Conservation (phyloP, 1,140 invertebrate species). For the Stegodyphus mimosarum region DNA sequence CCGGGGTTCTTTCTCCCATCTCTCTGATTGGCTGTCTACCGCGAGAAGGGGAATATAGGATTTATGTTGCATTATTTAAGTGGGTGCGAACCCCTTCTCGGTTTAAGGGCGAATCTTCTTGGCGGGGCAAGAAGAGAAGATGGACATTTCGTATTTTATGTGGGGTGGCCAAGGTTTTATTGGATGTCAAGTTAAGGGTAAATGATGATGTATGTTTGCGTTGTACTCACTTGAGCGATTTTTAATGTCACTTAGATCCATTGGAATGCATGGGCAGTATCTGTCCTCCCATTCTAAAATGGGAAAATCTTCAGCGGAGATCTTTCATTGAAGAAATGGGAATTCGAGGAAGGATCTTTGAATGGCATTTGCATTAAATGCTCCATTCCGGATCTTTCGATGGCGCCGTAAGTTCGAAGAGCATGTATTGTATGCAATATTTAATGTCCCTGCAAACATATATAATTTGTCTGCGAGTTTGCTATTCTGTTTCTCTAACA, state of each 20-base stretch:
- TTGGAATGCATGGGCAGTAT: no score
- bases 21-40: neutral
- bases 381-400: no score
- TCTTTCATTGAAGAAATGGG: no score
- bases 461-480: no score
- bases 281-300: no score
- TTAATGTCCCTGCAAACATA: no score
- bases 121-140: slow-evolving; percentile 8
- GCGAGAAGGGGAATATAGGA: neutral
- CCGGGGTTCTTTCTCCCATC: neutral
- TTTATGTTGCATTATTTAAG: slow-evolving; percentile 51
- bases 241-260: slow-evolving; percentile 22
- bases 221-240: slow-evolving; percentile 20
- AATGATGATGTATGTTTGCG: slow-evolving; percentile 50
- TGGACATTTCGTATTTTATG: slow-evolving; percentile 39
- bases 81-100: slow-evolving; percentile 6
- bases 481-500: no score
- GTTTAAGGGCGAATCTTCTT: neutral
- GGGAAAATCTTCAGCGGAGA: no score
- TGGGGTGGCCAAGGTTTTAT: slow-evolving; percentile 24
- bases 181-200: slow-evolving; percentile 33
- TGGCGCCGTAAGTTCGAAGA: no score
- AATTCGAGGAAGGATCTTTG: no score
- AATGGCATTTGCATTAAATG: no score
- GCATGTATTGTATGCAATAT: no score